Evolutionary conservation across 2,113 vertebrate genomes (phyloP).

Genomic region (Phycodurus eques): DNA sequence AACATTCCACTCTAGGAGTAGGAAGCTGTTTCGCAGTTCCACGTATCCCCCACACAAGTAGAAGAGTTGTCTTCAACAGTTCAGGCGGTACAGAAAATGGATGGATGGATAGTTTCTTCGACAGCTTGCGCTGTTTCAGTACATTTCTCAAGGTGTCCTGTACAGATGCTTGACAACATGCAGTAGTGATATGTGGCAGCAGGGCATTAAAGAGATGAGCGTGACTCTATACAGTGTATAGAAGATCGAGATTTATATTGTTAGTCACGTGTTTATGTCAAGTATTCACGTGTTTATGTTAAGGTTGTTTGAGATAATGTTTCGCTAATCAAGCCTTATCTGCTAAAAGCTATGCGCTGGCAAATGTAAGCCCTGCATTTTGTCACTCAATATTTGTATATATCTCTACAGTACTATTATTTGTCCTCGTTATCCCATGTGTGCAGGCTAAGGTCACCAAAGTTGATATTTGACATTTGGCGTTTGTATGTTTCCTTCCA

Average conservation of each 20-base stretch:
- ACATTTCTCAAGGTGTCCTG: neutral
- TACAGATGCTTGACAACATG: too few relatives aligned
- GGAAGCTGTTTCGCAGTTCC: neutral
- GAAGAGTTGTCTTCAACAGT: neutral
- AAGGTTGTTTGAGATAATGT: neutral
- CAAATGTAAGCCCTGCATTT: too few relatives aligned
- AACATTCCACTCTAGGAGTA: neutral
- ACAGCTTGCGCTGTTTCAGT: neutral
- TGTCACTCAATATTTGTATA: too few relatives aligned
- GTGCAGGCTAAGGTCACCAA: neutral
- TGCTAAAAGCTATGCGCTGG: neutral
- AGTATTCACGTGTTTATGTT: neutral
- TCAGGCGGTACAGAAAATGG: neutral
- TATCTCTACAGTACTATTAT: neutral
- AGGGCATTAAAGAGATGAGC: too few relatives aligned
- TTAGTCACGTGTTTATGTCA: neutral
- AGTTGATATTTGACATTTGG: neutral
- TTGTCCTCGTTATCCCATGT: neutral
- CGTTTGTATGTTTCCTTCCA: slow-evolving; percentile 32
- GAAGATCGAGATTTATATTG: too few relatives aligned
- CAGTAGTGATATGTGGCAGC: too few relatives aligned
- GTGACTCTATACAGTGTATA: neutral
- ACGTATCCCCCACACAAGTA: neutral
- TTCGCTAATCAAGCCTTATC: neutral
- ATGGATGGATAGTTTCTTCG: neutral